Evolutionary conservation across 2,113 vertebrate genomes (phyloP).

Genomic region (Mellivora capensis): DNA sequence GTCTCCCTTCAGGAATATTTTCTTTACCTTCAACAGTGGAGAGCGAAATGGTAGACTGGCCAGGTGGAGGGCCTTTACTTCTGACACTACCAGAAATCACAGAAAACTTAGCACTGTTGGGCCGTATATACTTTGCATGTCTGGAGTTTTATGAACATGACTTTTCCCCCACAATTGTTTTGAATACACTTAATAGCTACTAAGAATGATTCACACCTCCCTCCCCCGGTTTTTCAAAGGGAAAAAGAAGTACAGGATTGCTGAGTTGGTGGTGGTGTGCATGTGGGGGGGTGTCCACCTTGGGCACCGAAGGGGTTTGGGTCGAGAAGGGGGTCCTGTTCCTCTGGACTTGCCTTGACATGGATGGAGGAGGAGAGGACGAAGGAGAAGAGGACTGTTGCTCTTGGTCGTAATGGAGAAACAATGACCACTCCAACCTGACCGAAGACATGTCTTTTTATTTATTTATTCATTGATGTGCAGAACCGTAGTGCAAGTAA

Average conservation of each 20-base stretch:
- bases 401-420: neutral
- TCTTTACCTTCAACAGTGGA: neutral
- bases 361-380: neutral
- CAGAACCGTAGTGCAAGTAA: neutral
- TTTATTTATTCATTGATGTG: neutral
- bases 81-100: neutral
- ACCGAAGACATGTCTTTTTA: neutral
- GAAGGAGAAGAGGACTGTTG: neutral
- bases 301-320: accelerated
- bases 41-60: neutral
- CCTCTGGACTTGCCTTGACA: no score
- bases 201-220: neutral
- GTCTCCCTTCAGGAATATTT: neutral
- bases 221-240: neutral
- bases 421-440: neutral
- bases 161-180: neutral
- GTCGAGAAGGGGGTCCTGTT: neutral
- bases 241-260: neutral
- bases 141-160: neutral
- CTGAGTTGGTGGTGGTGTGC: neutral
- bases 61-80: neutral
- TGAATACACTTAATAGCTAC: neutral
- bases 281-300: neutral
- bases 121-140: neutral
- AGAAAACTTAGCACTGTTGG: neutral